Percentiles rank a stretch among this genome's conserved stretches.
phyloP scores from a whole-genome alignment of 1,140 invertebrate species.

The Ephestia elutella region DNA sequence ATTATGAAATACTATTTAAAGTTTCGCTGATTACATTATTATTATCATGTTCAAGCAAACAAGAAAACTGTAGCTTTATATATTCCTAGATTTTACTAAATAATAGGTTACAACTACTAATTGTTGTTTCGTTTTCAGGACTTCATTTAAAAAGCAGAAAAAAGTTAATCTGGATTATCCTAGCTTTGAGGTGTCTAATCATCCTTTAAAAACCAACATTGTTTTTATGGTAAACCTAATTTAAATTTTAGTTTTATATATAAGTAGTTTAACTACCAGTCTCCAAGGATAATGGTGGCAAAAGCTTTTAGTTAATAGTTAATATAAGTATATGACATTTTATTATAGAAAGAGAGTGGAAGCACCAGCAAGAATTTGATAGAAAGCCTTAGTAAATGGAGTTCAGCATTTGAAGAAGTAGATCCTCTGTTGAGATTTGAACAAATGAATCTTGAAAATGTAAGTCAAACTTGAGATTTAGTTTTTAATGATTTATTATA shows the following conservation, averaged over 20 bases:
- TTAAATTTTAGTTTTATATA: constrained; percentile 25
- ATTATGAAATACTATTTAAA: too few relatives aligned
- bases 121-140: constrained; percentile 33
- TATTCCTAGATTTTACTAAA: too few relatives aligned
- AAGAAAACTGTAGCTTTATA: too few relatives aligned
- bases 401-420: constrained; percentile 56
- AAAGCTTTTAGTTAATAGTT: too few relatives aligned
- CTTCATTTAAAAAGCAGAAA: constrained; percentile 30
- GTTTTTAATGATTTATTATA: background rate
- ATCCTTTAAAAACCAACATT: constrained; percentile 46
- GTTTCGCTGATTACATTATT: too few relatives aligned
- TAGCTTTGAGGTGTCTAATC: constrained; percentile 47
- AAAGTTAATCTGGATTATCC: constrained; percentile 29
- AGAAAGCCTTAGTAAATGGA: constrained; percentile 59
- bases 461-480: constrained; percentile 19
- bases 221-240: constrained; percentile 37
- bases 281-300: too few relatives aligned
- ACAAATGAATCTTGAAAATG: constrained; percentile 54
- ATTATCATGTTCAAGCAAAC: too few relatives aligned
- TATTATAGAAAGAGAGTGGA: constrained; percentile 45
- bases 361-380: constrained; percentile 45
- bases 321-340: constrained; percentile 4
- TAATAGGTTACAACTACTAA: too few relatives aligned
- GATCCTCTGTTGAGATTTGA: constrained; percentile 62
- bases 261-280: too few relatives aligned